Evolutionary conservation across 2,888 invertebrate species (phyloP).

Genomic region (Phlogophora meticulosa): DNA sequence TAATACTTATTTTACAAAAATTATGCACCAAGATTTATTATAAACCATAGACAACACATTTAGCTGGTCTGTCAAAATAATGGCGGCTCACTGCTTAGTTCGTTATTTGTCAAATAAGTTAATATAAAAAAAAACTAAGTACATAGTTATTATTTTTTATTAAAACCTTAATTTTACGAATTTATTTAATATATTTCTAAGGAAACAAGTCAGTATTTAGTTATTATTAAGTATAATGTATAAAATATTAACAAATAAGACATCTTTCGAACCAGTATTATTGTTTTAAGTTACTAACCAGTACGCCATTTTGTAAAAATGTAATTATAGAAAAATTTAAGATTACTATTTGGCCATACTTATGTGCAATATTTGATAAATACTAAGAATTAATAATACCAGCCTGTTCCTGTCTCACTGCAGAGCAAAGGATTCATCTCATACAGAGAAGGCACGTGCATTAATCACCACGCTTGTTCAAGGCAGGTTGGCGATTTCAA

Average conservation of each 20-base stretch:
- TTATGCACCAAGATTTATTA: not conserved
- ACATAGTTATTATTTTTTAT: not conserved
- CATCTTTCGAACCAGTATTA: constrained; percentile 70
- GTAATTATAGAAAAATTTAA: constrained; percentile 37
- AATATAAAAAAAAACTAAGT: not conserved
- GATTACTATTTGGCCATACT: constrained; percentile 29
- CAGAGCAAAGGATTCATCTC: no score
- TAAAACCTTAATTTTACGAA: not conserved
- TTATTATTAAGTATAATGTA: constrained; percentile 22
- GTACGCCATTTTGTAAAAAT: constrained; percentile 49
- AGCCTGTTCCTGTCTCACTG: no score
- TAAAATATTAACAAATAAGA: constrained; percentile 51
- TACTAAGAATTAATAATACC: no score
- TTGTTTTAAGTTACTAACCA: constrained; percentile 56
- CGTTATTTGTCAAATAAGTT: not conserved
- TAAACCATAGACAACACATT: not conserved
- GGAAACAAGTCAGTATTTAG: constrained; percentile 39
- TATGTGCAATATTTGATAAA: constrained; percentile 2
- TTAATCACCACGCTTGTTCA: no score
- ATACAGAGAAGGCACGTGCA: no score
- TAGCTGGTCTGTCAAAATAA: not conserved
- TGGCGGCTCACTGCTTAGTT: not conserved
- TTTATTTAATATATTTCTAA: constrained; percentile 16
- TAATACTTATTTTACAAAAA: not conserved
- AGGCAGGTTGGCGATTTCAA: no score